These are phyloP conservation scores for Agrypnia vestita DNA, from an alignment of 1,140 invertebrate species.

Conservation along the genomic window DNA sequence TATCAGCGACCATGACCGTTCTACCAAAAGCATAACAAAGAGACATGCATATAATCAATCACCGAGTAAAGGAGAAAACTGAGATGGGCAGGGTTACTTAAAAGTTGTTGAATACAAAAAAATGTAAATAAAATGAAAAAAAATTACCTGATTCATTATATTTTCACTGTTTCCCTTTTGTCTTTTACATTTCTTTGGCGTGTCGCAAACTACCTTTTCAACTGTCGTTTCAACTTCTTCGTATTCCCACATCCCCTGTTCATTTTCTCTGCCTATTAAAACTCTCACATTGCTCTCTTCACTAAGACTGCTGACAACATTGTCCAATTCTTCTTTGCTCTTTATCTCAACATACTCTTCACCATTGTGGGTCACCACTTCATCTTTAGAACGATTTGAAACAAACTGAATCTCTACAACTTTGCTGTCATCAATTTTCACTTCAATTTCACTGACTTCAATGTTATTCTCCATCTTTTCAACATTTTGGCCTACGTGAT, in stretches of 20 bases:
- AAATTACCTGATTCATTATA: not conserved
- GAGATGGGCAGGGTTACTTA: no score
- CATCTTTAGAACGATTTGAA: not conserved
- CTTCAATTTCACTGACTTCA: not conserved
- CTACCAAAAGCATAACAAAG: no score
- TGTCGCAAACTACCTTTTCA: not conserved
- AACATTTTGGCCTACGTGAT: no score
- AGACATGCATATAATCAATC: no score
- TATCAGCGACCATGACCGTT: no score
- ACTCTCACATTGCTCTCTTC: not conserved
- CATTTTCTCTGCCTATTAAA: conserved; percentile 1
- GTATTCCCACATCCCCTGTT: conserved; percentile 5
- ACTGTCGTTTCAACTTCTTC: conserved; percentile 25
- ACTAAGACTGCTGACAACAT: not conserved
- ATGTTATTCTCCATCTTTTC: no score
- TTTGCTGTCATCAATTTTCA: conserved; percentile 1
- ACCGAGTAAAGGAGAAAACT: no score
- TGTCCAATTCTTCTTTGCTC: conserved; percentile 5
- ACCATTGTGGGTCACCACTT: not conserved
- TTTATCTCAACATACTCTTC: conserved; percentile 14
- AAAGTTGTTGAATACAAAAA: not conserved
- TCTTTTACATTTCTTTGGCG: not conserved
- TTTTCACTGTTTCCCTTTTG: not conserved
- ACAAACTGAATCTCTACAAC: conserved; percentile 6
- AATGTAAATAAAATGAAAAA: not conserved